A percentile compares a stretch with the other conserved stretches of the same genome.
These are phyloP conservation scores for Pavo muticus DNA, from an alignment of 2,113 vertebrate species.

Conservation along the genomic window DNA sequence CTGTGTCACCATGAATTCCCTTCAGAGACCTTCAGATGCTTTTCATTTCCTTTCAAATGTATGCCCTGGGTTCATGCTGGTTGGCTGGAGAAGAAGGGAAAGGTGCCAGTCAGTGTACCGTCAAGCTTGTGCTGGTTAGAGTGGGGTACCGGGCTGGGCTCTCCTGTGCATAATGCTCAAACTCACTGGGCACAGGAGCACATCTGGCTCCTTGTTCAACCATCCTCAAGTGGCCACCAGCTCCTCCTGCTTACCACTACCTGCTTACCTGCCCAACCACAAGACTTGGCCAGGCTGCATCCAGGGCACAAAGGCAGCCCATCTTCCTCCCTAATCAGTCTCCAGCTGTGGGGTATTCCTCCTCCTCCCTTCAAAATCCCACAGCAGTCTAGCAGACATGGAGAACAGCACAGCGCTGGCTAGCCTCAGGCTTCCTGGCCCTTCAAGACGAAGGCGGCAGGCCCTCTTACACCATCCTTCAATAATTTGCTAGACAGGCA, in stretches of 20 bases:
- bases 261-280: not conserved
- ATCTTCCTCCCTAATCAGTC: not conserved
- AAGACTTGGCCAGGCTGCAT: fast-evolving
- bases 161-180: not conserved
- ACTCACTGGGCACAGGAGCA: fast-evolving
- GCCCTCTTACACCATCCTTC: slow-evolving; percentile 63
- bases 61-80: not conserved
- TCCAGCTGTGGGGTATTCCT: not conserved
- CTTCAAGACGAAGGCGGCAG: slow-evolving; percentile 37
- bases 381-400: not conserved
- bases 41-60: not conserved
- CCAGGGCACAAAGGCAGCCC: not conserved
- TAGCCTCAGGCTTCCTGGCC: slow-evolving; percentile 55
- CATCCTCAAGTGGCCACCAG: not conserved
- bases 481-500: slow-evolving; percentile 70
- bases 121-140: not conserved
- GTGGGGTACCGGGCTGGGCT: not conserved
- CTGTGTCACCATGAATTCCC: not conserved
- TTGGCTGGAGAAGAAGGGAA: not conserved
- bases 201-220: not conserved
- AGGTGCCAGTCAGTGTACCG: fast-evolving
- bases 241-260: not conserved
- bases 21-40: not conserved
- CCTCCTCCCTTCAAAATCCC: not conserved
- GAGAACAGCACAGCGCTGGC: not conserved